Conservation (phyloP, 2,797 vertebrate genomes). For the Ciconia nigra region DNA sequence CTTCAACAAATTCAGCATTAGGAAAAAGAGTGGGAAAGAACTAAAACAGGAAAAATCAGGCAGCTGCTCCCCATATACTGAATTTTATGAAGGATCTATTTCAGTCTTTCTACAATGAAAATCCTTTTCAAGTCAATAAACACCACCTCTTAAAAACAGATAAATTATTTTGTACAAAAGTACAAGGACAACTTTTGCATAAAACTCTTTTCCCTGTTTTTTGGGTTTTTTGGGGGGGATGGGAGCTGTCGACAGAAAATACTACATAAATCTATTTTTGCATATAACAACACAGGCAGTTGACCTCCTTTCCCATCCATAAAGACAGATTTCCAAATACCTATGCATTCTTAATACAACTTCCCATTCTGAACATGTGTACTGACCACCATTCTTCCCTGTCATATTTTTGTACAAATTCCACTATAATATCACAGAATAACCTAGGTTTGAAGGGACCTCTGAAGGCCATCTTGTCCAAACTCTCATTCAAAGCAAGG, state of each 20-base stretch:
- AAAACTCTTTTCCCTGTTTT: neutral
- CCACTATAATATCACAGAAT: neutral
- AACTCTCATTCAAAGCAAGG: neutral
- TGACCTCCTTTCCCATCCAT: neutral
- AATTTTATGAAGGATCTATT: neutral
- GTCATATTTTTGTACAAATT: neutral
- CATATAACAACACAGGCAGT: neutral
- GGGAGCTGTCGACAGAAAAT: neutral
- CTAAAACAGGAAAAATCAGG: neutral
- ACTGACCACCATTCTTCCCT: neutral
- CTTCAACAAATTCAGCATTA: neutral
- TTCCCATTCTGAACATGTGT: neutral
- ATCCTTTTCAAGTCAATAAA: neutral
- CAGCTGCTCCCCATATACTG: neutral
- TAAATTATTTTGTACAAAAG: neutral
- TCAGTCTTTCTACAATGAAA: neutral
- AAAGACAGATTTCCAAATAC: neutral
- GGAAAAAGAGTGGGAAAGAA: neutral
- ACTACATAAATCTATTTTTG: neutral
- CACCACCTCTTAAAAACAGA: neutral
- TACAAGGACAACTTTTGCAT: neutral
- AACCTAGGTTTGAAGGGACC: neutral
- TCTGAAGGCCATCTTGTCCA: neutral
- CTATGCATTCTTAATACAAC: neutral
- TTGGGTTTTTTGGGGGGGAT: neutral